Conservation (phyloP, 2,113 vertebrate species). For the Chelonoidis abingdonii region DNA sequence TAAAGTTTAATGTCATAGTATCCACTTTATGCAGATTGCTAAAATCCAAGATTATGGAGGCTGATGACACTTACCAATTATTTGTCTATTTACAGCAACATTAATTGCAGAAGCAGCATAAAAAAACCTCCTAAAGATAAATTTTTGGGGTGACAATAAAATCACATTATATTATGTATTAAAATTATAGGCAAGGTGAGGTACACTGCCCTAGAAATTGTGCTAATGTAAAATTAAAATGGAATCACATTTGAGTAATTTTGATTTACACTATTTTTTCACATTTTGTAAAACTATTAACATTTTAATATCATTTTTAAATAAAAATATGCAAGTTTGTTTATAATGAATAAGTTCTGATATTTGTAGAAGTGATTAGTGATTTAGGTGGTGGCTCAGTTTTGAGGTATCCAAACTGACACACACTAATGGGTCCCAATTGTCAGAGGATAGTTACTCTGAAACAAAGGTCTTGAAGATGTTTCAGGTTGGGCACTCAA, state of each 20-base stretch:
- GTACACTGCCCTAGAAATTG: background rate
- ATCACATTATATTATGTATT: background rate
- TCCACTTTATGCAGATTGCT: background rate
- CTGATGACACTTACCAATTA: background rate
- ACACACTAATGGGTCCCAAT: background rate
- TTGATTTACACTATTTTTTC: background rate
- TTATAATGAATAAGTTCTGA: background rate
- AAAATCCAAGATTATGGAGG: background rate
- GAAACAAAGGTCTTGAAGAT: background rate
- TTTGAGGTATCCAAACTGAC: background rate
- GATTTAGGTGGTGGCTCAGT: background rate
- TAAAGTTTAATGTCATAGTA: background rate
- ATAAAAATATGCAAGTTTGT: too few species aligned
- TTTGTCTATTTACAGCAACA: background rate
- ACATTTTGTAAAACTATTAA: background rate
- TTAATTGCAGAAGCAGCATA: background rate
- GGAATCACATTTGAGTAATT: background rate
- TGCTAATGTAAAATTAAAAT: background rate
- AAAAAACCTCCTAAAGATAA: background rate
- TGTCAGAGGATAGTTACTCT: background rate
- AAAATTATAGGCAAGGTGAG: background rate
- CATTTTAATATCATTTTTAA: background rate
- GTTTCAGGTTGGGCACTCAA: background rate
- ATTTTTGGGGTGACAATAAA: background rate
- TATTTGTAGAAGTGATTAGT: background rate